Conservation (phyloP, 2,797 vertebrate genomes). For the Sphaeramia orbicularis region DNA sequence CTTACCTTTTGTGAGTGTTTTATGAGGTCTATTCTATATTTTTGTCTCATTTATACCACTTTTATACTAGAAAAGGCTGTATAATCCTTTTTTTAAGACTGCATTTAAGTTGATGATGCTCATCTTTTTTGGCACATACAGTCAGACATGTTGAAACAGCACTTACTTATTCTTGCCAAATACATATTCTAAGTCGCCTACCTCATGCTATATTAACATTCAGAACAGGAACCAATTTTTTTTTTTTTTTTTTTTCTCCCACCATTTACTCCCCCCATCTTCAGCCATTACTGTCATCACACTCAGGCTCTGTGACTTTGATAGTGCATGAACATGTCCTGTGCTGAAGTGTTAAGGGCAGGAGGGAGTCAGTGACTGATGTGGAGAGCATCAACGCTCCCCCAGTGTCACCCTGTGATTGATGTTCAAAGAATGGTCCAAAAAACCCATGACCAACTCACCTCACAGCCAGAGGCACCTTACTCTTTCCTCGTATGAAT, state of each 20-base stretch:
- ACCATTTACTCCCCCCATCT: slow-evolving; percentile 41
- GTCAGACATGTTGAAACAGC: no score
- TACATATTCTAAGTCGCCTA: background rate
- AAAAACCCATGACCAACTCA: slow-evolving; percentile 67
- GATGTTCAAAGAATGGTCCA: slow-evolving; percentile 77
- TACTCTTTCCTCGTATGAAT: slow-evolving; percentile 32
- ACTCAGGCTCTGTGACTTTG: slow-evolving; percentile 73
- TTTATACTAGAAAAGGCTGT: no score
- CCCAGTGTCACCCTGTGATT: slow-evolving; percentile 72
- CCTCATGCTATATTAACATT: slow-evolving; percentile 12
- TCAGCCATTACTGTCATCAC: slow-evolving; percentile 56
- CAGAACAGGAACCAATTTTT: slow-evolving; percentile 6
- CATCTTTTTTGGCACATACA: no score
- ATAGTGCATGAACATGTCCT: slow-evolving; percentile 74
- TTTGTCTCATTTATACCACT: no score
- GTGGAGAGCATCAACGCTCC: slow-evolving; percentile 56
- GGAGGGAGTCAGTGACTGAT: slow-evolving; percentile 75
- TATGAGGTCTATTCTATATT: no score
- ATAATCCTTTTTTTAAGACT: no score
- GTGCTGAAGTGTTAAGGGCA: slow-evolving; percentile 64
- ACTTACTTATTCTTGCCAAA: no score
- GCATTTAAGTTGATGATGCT: no score
- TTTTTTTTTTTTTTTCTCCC: background rate
- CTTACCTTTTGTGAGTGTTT: no score
- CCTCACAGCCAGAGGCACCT: slow-evolving; percentile 60